Base-by-base conservation (phyloP, 2,797 vertebrate genomes). In the Botia kubotai region DNA sequence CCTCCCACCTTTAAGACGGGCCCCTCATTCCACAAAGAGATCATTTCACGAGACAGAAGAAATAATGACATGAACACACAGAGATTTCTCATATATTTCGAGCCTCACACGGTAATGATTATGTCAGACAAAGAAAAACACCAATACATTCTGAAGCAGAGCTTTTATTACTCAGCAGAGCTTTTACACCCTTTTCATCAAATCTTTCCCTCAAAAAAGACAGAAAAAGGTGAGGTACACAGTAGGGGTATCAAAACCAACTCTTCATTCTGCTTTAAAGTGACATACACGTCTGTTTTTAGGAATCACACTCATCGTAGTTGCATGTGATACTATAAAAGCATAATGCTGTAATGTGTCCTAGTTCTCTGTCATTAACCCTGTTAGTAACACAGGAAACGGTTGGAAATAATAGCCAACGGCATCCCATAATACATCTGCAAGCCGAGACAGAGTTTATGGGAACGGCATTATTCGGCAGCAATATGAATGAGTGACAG, bases 131-230 rank as follows among this genome's bases (percentile, higher is more conserved):
- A 77, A 78, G 77, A 57, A 7, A 70, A 19, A 43, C 36, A 81
- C 10, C 0, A 46, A 26, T 19, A 66, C 63, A 39, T 77, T 86
- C 71, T 83, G 79, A 85, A 82, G 83, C 73, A 87, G 81, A 83
- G 81, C 39, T 78, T 87, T 87, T 87, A 87, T 87, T 87, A 86
- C 85, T 82, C 81, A 72, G 71, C 81, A 33, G 65, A 84, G 83
- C 77, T 63, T 76, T 82, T 78, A 87, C 79, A 83, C 79, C 83
- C 72, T 84, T 80, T 69, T 84, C 86, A 84, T 84, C 78, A 83
- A 78, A 85, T 86, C 84, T 80, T 82, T 80, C 78, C 43, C 63
- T 85, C 65, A 85, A 78, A 85, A 83, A 83, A 66, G 65, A 83
- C 73, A 87, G 79, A 87, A 86, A 43, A 77, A 48, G 67, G 63